Base-by-base conservation (phyloP, 2,888 invertebrate genomes). In the Diadromus collaris region DNA sequence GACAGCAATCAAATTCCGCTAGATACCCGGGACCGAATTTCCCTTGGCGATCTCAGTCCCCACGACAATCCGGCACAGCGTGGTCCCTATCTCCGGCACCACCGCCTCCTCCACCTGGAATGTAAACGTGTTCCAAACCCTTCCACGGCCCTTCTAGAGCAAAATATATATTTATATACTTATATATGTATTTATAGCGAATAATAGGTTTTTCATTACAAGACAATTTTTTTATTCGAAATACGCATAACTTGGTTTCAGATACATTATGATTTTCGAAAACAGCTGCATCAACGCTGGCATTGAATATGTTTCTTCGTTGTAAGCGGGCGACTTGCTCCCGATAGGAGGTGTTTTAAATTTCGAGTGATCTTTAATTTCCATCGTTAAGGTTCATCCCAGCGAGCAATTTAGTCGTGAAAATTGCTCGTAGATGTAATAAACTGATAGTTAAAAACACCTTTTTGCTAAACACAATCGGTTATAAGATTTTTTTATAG, bases 41-140 rank as follows among this genome's bases (percentile, higher is more conserved):
- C n/a, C 1, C 72, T 13, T 84, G 84, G 83, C 81, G 77, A 76
- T 34, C 82, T 21, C 82, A 41, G 77, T 27, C 56, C 6, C 79
- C 72, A 9, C 56, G 70, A 69, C 74, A 71, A 63, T 63, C 79
- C 1, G 67, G 48, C 24, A 60, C 71, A 41, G 58, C 79, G 16
- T 81, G 82, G 70, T 79, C 81, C n/a, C 80, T 84, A 64, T 54
- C 81, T 34, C 78, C 85, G 38, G 76, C 85, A 44, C 85, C 86
- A 27, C 86, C 86, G 32, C 84, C 83, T 48, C 83, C 80, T 6
- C 76, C 83, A 6, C 81, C 83, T 1, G 77, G 64, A 65, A 56
- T 70, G 56, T 81, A 64, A 73, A 56, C 38, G 58, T 16, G n/a
- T 65, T 48, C 9, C 9, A 34, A 44, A 63, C 21, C 51, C 51